Percentiles rank a stretch among this genome's conserved stretches.
Conservation (phyloP, 92 coral and sea anemone genomes). For the Bergia sp. region DNA sequence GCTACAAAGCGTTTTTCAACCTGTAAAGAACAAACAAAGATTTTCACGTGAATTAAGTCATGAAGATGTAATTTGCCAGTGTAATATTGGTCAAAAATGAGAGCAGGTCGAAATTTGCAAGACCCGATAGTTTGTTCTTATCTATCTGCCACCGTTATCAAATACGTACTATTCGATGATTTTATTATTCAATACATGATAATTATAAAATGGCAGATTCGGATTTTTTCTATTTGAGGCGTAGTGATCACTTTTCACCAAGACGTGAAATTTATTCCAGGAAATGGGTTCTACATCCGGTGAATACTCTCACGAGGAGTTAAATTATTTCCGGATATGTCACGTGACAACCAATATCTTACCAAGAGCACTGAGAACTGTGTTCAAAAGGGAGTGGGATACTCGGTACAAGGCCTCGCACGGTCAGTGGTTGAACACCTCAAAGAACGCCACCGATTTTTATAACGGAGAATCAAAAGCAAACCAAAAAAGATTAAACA, state of each 20-base stretch:
- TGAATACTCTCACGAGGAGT: slow-evolving; percentile 8
- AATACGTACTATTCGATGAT: too few species aligned
- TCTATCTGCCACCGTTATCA: too few species aligned
- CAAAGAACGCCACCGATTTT: slow-evolving; percentile 32
- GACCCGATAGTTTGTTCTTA: too few species aligned
- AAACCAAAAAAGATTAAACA: slow-evolving; percentile 23
- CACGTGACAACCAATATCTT: slow-evolving; percentile 40
- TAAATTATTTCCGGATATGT: slow-evolving; percentile 35
- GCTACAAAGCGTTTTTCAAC: too few species aligned
- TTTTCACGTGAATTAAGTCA: too few species aligned
- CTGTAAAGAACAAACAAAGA: too few species aligned
- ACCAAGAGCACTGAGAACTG: slow-evolving; percentile 28
- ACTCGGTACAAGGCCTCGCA: slow-evolving; percentile 5
- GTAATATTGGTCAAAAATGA: too few species aligned
- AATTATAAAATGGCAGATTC: too few species aligned
- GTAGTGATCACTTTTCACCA: not conserved
- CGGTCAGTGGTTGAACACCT: slow-evolving; percentile 50
- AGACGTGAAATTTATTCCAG: not conserved
- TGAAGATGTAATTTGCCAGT: too few species aligned
- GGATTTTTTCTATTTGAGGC: too few species aligned
- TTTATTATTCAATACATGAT: too few species aligned
- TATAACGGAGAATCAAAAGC: slow-evolving; percentile 23
- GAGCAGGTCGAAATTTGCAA: too few species aligned
- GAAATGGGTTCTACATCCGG: not conserved
- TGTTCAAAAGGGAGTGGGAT: slow-evolving; percentile 57